Conservation (phyloP, 30 jellyfish, hydroid and myxozoan genomes). For the Hydractinia echinata region DNA sequence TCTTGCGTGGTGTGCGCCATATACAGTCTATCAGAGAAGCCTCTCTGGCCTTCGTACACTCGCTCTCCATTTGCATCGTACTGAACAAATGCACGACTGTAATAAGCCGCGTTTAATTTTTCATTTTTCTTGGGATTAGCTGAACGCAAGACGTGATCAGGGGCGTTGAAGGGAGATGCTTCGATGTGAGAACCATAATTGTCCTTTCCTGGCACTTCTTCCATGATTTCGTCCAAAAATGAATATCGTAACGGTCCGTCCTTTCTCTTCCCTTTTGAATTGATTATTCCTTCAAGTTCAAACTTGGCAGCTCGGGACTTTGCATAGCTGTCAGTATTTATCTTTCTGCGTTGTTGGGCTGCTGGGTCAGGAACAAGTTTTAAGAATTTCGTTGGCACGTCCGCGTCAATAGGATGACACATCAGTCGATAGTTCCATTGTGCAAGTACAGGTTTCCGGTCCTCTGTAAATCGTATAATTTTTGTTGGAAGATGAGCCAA, state of each 20-base stretch:
- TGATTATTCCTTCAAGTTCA: slow-evolving; percentile 36
- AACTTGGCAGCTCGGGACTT: slow-evolving; percentile 80
- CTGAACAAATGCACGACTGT: slow-evolving; percentile 58
- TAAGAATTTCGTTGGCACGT: slow-evolving; percentile 56
- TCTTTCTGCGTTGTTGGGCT: slow-evolving; percentile 41
- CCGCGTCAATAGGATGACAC: slow-evolving; percentile 67
- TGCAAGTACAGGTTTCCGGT: slow-evolving; percentile 68
- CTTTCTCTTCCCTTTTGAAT: slow-evolving; percentile 1
- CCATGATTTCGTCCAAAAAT: slow-evolving; percentile 66
- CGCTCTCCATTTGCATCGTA: slow-evolving; percentile 47
- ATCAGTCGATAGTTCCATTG: slow-evolving; percentile 89
- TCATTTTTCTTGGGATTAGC: slow-evolving; percentile 42
- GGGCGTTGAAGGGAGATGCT: slow-evolving; percentile 50
- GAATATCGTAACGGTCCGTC: slow-evolving; percentile 46
- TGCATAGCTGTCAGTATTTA: slow-evolving; percentile 32
- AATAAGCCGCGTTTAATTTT: slow-evolving; percentile 51
- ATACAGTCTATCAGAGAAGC: slow-evolving; percentile 27
- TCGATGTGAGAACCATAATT: slow-evolving; percentile 53
- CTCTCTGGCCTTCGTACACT: slow-evolving; percentile 10
- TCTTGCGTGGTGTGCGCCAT: slow-evolving; percentile 42
- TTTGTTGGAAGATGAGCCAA: slow-evolving; percentile 87
- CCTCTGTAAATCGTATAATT: slow-evolving; percentile 57
- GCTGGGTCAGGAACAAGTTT: slow-evolving; percentile 30
- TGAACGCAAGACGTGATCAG: neutral
- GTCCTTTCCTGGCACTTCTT: slow-evolving; percentile 83